These are phyloP conservation scores for Harmothoe impar DNA, from an alignment of 2,888 invertebrate species.

Conservation along the genomic window DNA sequence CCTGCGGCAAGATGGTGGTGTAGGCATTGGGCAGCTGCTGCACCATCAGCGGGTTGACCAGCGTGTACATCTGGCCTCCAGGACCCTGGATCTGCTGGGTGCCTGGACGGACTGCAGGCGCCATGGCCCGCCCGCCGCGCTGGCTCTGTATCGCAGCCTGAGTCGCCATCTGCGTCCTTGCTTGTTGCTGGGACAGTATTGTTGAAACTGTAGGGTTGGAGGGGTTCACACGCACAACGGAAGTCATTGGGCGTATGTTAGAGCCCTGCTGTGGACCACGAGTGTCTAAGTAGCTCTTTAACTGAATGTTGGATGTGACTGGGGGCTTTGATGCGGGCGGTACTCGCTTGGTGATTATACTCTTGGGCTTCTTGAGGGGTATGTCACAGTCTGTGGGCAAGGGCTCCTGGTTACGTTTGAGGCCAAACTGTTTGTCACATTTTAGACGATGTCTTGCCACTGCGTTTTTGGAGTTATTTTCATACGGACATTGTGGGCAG, in stretches of 20 bases:
- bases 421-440: slow-evolving; percentile 94
- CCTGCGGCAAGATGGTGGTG: slow-evolving; percentile 37
- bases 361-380: slow-evolving; percentile 64
- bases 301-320: neutral
- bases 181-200: slow-evolving; percentile 33
- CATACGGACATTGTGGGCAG: slow-evolving; percentile 91
- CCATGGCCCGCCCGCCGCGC: neutral
- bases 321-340: slow-evolving; percentile 1
- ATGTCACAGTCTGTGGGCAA: slow-evolving; percentile 70
- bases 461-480: slow-evolving; percentile 96
- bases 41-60: slow-evolving; percentile 56
- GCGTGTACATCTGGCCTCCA: slow-evolving; percentile 62
- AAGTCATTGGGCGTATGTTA: neutral
- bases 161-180: neutral
- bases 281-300: slow-evolving; percentile 28
- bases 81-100: slow-evolving; percentile 61
- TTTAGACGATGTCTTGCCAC: slow-evolving; percentile 93
- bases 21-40: slow-evolving; percentile 3
- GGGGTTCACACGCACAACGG: slow-evolving; percentile 35
- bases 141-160: neutral
- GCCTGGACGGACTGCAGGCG: neutral
- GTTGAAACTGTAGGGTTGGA: slow-evolving; percentile 45
- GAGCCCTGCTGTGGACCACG: neutral
- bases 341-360: slow-evolving; percentile 2
- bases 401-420: slow-evolving; percentile 92